Conservation (phyloP, 2,113 vertebrate species). For the Notechis scutatus region DNA sequence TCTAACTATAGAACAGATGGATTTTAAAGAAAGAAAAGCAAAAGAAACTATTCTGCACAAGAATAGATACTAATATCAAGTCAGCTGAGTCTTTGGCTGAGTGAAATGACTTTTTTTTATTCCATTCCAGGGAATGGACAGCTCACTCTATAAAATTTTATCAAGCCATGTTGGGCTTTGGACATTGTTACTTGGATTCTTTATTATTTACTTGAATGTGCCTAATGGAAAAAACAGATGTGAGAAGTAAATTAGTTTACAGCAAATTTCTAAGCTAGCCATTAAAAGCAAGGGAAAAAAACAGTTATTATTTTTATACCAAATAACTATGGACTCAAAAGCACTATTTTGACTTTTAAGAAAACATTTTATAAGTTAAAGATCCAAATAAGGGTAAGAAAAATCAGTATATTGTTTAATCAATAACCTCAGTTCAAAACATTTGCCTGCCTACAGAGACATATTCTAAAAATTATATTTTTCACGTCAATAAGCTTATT, state of each 20-base stretch:
- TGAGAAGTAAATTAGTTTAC: conserved; percentile 77
- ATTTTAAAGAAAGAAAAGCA: conserved; percentile 66
- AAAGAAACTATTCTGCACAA: conserved; percentile 72
- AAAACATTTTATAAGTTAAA: conserved; percentile 63
- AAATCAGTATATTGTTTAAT: conserved; percentile 58
- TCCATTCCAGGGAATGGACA: conserved; percentile 98
- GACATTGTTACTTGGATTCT: conserved; percentile 80
- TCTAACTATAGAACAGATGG: conserved; percentile 72
- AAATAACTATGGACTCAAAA: conserved; percentile 78
- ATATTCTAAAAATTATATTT: conserved; percentile 64
- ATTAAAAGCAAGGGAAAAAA: conserved; percentile 63
- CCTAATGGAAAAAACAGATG: conserved; percentile 83
- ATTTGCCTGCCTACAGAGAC: conserved; percentile 61
- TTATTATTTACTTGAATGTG: conserved; percentile 85
- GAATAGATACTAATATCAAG: conserved; percentile 68
- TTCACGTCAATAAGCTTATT: conserved; percentile 51
- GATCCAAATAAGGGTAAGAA: conserved; percentile 53
- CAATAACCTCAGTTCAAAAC: conserved; percentile 62
- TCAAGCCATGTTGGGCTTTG: conserved; percentile 85
- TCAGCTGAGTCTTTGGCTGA: conserved; percentile 73
- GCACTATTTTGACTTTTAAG: conserved; percentile 76
- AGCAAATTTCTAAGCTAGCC: conserved; percentile 68
- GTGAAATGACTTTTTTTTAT: conserved; percentile 81
- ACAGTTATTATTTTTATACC: conserved; percentile 77
- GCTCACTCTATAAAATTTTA: conserved; percentile 79